Percentiles rank a stretch among this genome's conserved stretches.
Conservation (phyloP, 2,797 vertebrate genomes). For the Poeciliopsis gracilis region DNA sequence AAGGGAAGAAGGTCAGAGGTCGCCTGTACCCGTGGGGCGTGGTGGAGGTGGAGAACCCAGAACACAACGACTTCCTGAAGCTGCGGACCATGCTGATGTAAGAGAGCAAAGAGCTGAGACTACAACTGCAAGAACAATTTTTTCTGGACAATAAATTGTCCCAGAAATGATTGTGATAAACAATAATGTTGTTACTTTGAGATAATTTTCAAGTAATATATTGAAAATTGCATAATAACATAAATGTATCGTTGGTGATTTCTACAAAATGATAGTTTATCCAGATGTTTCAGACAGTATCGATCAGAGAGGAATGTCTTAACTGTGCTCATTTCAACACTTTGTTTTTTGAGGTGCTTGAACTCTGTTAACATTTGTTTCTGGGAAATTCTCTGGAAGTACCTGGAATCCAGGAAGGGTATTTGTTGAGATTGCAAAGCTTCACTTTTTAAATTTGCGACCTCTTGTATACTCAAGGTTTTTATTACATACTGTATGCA, state of each 20-base stretch:
- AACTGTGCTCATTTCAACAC: background rate
- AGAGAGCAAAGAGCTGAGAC: slow-evolving; percentile 50
- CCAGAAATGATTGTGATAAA: too few species aligned
- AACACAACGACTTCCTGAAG: slow-evolving; percentile 98
- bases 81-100: slow-evolving; percentile 98
- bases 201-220: too few species aligned
- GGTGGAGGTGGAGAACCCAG: slow-evolving; percentile 97
- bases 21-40: slow-evolving; percentile 98
- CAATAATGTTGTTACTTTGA: too few species aligned
- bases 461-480: background rate
- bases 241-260: too few species aligned
- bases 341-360: background rate
- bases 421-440: background rate
- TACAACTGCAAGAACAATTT: background rate
- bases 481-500: background rate
- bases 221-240: too few species aligned
- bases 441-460: background rate
- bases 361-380: background rate
- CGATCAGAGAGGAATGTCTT: background rate
- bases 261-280: too few species aligned
- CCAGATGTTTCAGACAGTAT: background rate
- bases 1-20: slow-evolving; percentile 98
- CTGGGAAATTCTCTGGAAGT: background rate
- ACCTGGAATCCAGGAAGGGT: background rate
- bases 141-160: too few species aligned